Evolutionary conservation across 2,113 vertebrate species (phyloP).

Genomic region (Vombatus ursinus): DNA sequence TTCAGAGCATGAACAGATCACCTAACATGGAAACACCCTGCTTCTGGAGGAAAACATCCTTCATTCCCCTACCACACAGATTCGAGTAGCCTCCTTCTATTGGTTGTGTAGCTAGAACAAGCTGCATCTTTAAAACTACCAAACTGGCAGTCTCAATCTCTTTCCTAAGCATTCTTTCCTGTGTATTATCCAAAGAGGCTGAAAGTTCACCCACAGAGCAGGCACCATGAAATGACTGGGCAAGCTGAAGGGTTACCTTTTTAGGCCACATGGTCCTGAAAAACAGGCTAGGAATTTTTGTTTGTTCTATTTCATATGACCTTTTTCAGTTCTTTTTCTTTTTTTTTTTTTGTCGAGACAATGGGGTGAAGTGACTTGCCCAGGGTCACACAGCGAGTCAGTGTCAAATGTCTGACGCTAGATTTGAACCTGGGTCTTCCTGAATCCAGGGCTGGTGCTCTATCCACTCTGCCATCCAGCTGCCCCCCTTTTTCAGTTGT

Average conservation of each 20-base stretch:
- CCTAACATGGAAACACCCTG: neutral
- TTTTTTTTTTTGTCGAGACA: no score
- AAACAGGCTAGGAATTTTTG: neutral
- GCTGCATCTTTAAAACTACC: neutral
- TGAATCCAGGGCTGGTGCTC: no score
- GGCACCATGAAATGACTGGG: neutral
- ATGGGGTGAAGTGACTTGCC: no score
- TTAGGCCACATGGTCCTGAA: neutral
- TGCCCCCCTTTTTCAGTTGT: neutral
- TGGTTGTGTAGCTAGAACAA: neutral
- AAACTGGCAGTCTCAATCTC: no score
- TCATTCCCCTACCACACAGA: neutral
- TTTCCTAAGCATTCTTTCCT: neutral
- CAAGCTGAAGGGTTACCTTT: neutral
- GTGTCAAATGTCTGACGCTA: no score
- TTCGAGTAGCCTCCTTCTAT: neutral
- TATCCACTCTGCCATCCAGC: no score
- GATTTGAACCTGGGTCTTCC: no score
- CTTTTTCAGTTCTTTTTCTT: neutral
- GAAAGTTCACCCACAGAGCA: neutral
- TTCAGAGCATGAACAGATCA: neutral
- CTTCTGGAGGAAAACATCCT: neutral
- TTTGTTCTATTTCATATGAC: neutral
- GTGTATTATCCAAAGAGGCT: neutral
- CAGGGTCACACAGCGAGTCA: no score